phyloP scores from a whole-genome alignment of 1,140 invertebrate species.

The Drosophila setifemur region DNA sequence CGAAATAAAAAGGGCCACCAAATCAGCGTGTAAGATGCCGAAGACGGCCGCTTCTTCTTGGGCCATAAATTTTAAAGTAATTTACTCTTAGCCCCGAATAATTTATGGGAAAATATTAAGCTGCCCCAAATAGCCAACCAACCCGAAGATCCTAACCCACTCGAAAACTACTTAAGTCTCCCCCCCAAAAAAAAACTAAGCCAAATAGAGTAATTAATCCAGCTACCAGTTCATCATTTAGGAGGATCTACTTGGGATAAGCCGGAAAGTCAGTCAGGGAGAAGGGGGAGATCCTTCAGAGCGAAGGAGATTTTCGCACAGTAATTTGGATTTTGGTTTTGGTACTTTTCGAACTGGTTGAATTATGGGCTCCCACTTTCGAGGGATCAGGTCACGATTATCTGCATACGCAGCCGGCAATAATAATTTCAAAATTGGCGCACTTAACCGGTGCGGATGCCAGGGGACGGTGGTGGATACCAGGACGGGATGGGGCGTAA shows the following conservation, averaged over 20 bases:
- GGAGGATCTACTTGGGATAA: slow-evolving; percentile 10
- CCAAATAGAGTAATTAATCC: slow-evolving; percentile 70
- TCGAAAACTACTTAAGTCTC: slow-evolving; percentile 1
- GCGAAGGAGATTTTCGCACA: slow-evolving; percentile 22
- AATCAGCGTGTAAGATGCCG: slow-evolving; percentile 65
- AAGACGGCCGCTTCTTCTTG: background rate
- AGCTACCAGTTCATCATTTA: background rate
- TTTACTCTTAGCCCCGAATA: slow-evolving; percentile 67
- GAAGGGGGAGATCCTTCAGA: slow-evolving; percentile 9
- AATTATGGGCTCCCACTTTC: slow-evolving; percentile 49
- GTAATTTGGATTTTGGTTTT: slow-evolving; percentile 35
- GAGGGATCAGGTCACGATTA: slow-evolving; percentile 69
- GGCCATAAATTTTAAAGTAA: slow-evolving; percentile 79
- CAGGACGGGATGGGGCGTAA: slow-evolving; percentile 47
- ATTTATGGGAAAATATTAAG: slow-evolving; percentile 78
- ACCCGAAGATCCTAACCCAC: background rate
- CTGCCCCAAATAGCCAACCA: slow-evolving; percentile 56
- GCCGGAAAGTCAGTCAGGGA: background rate
- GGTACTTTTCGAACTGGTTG: slow-evolving; percentile 29
- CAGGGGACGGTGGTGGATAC: too few species aligned
- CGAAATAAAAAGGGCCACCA: slow-evolving; percentile 71
- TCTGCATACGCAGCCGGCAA: slow-evolving; percentile 77
- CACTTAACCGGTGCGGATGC: slow-evolving; percentile 74
- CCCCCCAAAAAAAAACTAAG: slow-evolving; percentile 35
- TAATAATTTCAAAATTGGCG: slow-evolving; percentile 80